A percentile compares a stretch with the other conserved stretches of the same genome.
Conservation (phyloP, 2,797 vertebrate species). For the Gallinago solitaria region DNA sequence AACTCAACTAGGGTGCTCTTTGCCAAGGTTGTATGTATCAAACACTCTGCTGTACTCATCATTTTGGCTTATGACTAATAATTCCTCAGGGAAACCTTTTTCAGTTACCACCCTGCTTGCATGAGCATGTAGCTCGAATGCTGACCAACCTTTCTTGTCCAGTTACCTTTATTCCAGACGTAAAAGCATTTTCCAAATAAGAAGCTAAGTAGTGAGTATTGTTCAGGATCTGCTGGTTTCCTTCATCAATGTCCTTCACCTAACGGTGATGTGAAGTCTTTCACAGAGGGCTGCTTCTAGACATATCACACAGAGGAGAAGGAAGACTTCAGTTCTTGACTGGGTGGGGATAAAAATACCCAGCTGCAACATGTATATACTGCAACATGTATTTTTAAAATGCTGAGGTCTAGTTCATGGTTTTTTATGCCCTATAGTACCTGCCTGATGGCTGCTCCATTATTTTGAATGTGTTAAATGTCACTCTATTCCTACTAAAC, state of each 20-base stretch:
- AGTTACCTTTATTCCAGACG: not conserved
- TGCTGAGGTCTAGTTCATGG: not conserved
- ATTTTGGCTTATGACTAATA: not conserved
- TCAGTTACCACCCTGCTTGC: not conserved
- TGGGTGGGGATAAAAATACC: not conserved
- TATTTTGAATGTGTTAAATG: not conserved
- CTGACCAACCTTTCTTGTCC: not conserved
- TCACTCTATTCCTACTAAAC: not conserved
- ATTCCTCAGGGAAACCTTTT: not conserved
- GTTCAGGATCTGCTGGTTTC: not conserved
- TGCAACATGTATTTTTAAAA: not conserved
- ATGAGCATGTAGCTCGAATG: not conserved
- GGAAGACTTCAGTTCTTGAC: not conserved
- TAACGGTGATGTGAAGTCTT: not conserved
- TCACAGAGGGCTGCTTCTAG: not conserved
- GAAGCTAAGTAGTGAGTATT: not conserved
- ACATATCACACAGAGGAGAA: not conserved
- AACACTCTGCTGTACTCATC: not conserved
- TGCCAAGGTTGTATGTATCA: not conserved
- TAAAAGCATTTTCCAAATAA: not conserved
- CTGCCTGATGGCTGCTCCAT: rapidly evolving
- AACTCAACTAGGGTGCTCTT: not conserved
- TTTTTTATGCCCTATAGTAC: not conserved
- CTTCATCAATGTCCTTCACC: not conserved
- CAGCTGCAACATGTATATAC: not conserved